Evolutionary conservation across 2,888 invertebrate genomes (phyloP), one percentile per base, ranked within the genome.

Genomic region (Mycalesis mineus): DNA sequence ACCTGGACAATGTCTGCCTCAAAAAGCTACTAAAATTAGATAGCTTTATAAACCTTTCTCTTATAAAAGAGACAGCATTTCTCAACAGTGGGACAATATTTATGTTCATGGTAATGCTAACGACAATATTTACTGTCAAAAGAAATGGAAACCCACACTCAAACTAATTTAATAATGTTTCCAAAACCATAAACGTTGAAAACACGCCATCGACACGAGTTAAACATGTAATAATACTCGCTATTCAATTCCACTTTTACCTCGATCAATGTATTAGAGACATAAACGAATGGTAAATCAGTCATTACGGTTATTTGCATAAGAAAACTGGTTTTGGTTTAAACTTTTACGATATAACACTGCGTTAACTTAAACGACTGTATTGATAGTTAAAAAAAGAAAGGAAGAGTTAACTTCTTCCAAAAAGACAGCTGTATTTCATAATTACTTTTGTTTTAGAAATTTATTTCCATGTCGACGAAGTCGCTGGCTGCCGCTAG

Each of bases 221-320:
- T 17, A 15, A 15, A n/a, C 6, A 55, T 61, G 49, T 53, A 58
- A 55, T 56, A 62, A 60, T 58, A 59, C 58, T 61, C 57, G 56
- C 41, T 37, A 50, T 48, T 48, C 55, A 59, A 62, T 64, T 65
- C 65, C 63, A 67, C 65, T 67, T 64, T 61, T 45, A 51, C 40
- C 50, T 15, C n/a, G 44, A 50, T 28, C 36, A 42, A 45, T 51
- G 55, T 58, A 60, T 62, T 63, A 61, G 49, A 58, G 58, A 60
- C 54, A 58, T 53, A 64, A 65, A 65, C 58, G 57, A 60, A 60
- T 63, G 60, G 59, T 58, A 57, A 63, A 39, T 62, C 53, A 57
- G 44, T 55, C 15, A 53, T 54, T 51, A 45, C 44, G 41, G 33
- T 52, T 47, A 64, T 67, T 67, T 65, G 63, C 65, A 67, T 67